Conservation (phyloP, 2,888 invertebrate species). For the Nycteola revayana region DNA sequence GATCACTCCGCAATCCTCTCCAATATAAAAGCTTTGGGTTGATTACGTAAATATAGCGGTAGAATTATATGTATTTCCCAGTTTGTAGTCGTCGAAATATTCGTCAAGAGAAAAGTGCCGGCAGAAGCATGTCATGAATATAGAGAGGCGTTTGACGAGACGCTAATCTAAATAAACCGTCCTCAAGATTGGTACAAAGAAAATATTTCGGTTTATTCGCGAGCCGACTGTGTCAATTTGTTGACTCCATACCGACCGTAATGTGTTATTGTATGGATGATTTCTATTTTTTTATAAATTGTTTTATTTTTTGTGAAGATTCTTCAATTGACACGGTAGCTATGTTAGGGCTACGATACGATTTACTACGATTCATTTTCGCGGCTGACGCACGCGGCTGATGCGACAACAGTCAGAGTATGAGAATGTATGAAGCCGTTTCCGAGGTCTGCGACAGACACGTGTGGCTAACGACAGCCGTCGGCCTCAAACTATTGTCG, state of each 20-base stretch:
- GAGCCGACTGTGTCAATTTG: constrained; percentile 33
- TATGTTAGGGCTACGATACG: no score
- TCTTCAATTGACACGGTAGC: no score
- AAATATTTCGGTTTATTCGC: constrained; percentile 46
- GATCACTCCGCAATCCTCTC: no score
- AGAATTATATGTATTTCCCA: constrained; percentile 44
- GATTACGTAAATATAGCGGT: constrained; percentile 33
- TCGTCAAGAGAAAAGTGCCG: constrained; percentile 37
- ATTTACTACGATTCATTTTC: no score
- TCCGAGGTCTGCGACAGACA: no score
- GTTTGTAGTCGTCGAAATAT: constrained; percentile 38
- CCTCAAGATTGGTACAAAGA: constrained; percentile 41
- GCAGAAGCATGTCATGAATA: constrained; percentile 50
- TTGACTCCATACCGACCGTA: constrained; percentile 31
- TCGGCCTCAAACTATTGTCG: no score
- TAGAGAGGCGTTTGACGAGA: constrained; percentile 44
- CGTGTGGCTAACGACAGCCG: no score
- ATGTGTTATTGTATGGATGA: constrained; percentile 17
- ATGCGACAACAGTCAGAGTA: no score
- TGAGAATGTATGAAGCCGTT: no score
- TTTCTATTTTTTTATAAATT: constrained; percentile 9
- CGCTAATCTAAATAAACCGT: constrained; percentile 59
- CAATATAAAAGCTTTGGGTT: constrained; percentile 31
- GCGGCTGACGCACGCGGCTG: no score
- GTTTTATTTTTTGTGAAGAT: constrained; percentile 7